These are phyloP conservation scores for Salvelinus namaycush DNA, from an alignment of 2,113 vertebrate genomes.

Conservation along the genomic window DNA sequence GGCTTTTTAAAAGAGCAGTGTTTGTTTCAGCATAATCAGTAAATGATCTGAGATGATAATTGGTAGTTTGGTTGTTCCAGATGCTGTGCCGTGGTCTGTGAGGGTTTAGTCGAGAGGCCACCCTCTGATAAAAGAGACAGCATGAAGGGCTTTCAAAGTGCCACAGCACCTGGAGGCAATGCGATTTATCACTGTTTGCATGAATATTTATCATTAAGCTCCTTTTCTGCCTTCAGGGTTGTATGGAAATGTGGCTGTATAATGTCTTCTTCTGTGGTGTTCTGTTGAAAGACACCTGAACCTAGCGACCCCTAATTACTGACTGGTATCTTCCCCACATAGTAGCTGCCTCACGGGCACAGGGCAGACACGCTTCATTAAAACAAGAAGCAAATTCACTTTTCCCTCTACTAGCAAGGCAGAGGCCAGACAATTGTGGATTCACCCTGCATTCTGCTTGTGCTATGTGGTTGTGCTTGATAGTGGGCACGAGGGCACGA, in stretches of 20 bases:
- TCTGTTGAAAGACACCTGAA: slow-evolving; percentile 66
- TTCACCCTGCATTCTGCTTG: slow-evolving; percentile 35
- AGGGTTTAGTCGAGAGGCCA: slow-evolving; percentile 58
- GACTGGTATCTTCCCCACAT: slow-evolving; percentile 38
- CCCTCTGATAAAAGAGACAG: slow-evolving; percentile 64
- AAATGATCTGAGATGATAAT: slow-evolving; percentile 73
- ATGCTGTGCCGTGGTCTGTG: slow-evolving; percentile 48
- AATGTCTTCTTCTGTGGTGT: slow-evolving; percentile 51
- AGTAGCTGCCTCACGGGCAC: slow-evolving; percentile 44
- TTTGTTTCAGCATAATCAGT: slow-evolving; percentile 72
- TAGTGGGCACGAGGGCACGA: neutral
- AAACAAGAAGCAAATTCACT: slow-evolving; percentile 62
- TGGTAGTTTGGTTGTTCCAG: slow-evolving; percentile 60
- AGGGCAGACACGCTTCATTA: slow-evolving; percentile 66
- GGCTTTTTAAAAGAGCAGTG: slow-evolving; percentile 67
- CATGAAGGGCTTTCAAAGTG: slow-evolving; percentile 64
- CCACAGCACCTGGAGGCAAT: slow-evolving; percentile 59
- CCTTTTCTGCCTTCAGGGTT: slow-evolving; percentile 49
- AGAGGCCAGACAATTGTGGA: slow-evolving; percentile 61
- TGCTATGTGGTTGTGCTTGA: slow-evolving; percentile 24
- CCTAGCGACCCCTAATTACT: slow-evolving; percentile 70
- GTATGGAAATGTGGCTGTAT: slow-evolving; percentile 52
- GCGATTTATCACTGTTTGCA: slow-evolving; percentile 62
- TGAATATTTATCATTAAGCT: slow-evolving; percentile 66
- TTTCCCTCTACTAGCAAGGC: slow-evolving; percentile 62